Evolutionary conservation across 2,888 invertebrate genomes (phyloP), one percentile per base, ranked within the genome.

Genomic region (Aleiodes testaceus): DNA sequence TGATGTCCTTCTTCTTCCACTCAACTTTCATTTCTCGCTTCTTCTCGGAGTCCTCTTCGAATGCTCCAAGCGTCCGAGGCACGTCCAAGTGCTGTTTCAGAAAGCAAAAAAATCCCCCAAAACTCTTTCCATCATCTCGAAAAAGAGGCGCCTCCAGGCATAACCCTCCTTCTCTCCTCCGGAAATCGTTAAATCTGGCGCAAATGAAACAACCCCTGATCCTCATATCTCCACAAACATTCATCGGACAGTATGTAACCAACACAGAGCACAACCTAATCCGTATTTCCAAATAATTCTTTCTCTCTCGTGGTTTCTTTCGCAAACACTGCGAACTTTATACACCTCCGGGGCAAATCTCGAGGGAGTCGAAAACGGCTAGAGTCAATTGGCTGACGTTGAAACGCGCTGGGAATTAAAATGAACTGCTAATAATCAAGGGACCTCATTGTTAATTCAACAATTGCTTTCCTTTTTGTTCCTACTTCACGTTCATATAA

Each of bases 181-280:
- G 63, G 64, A 74, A 80, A 78, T 79, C 79, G 78, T 80, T 78
- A 80, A 80, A 79, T 78, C 78, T 78, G 77, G 72, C 73, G 72
- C 73, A 76, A 74, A 78, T 75, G 77, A 76, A 71, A 72, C 75
- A 66, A 70, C 70, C 72, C 74, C 76, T 36, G 73, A 77, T 73
- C 74, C 75, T 72, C 76, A 76, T 77, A 75, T 77, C 71, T 75
- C 69, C 16, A 63, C 44, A 42, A 68, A 11, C 63, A 47, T 20
- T 16, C 44, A 26, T 22, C 12, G 36, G 63, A 1, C 18, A 44
- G 47, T 16, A 36, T 36, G 36, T 36, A 9, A 26, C 20, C 42
- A 53, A 47, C 45, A 5, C 11, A 18, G 18, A 22, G 18, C 49
- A 20, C 22, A 72, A 59, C 61, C 55, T 36, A 55, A 49, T 26